A percentile compares a stretch with the other conserved stretches of the same genome.
These are phyloP conservation scores for Daubentonia madagascariensis DNA, from an alignment of 2,113 vertebrate genomes.

Conservation along the genomic window DNA sequence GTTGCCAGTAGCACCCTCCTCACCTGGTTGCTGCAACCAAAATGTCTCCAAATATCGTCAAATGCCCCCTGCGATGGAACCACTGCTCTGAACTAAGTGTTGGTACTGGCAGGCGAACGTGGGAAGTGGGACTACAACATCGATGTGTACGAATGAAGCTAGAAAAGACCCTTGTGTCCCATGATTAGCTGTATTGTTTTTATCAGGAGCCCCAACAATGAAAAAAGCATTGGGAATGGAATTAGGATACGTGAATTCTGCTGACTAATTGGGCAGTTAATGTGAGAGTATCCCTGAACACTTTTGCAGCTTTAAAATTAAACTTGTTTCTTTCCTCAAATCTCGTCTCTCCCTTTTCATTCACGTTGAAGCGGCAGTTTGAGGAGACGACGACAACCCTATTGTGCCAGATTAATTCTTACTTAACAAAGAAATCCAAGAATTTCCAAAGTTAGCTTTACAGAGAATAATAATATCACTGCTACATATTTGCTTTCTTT, in stretches of 20 bases:
- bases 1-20: background rate
- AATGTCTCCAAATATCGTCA: background rate
- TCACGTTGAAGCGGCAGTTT: background rate
- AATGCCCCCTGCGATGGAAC: too few species aligned
- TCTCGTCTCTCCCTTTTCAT: background rate
- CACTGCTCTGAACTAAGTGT: background rate
- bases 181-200: background rate
- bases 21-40: background rate
- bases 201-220: background rate
- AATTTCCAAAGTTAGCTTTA: background rate
- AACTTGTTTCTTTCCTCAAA: background rate
- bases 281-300: background rate
- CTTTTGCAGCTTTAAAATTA: constrained; percentile 31
- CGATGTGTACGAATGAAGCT: background rate
- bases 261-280: background rate
- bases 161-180: background rate
- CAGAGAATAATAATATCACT: background rate
- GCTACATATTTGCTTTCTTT: background rate
- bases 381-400: background rate
- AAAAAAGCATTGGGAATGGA: background rate
- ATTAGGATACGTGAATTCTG: background rate
- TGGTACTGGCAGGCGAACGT: background rate
- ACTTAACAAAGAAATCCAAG: background rate
- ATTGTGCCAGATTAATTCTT: background rate
- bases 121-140: background rate